Evolutionary conservation across 2,797 vertebrate genomes (phyloP).

Genomic region (Danionella dracula): DNA sequence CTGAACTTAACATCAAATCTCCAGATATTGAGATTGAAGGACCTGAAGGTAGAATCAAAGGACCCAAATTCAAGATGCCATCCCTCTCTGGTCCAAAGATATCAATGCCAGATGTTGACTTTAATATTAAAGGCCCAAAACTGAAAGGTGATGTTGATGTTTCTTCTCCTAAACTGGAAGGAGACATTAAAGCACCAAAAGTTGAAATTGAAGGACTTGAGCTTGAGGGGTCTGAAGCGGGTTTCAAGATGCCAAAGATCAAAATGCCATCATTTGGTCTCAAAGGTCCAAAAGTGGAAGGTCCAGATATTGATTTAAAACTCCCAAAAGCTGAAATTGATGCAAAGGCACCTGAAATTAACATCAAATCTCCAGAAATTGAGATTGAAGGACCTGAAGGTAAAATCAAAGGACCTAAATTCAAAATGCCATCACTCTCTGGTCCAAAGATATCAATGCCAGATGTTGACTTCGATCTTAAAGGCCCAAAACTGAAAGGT

Average conservation of each 20-base stretch:
- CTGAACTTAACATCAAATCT: neutral
- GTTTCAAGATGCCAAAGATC: neutral
- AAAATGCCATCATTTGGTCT: constrained; percentile 1
- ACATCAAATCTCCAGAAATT: constrained; percentile 25
- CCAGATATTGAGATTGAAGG: neutral
- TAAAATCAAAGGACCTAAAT: constrained; percentile 27
- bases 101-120: constrained; percentile 12
- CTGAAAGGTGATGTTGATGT: too few species aligned
- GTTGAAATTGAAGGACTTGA: neutral
- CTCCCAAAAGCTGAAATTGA: constrained; percentile 12
- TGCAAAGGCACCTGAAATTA: neutral
- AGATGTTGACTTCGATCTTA: neutral
- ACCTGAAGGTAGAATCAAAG: neutral
- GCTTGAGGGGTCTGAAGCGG: neutral
- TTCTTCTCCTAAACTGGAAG: too few species aligned
- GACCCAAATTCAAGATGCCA: constrained; percentile 39
- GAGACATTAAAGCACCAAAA: too few species aligned
- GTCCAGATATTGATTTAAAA: constrained; percentile 2
- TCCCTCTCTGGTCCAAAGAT: neutral
- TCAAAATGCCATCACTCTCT: constrained; percentile 33
- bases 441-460: constrained; percentile 38
- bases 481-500: constrained; percentile 44
- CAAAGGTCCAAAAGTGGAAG: neutral
- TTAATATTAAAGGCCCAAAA: neutral
- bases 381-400: constrained; percentile 35